Base-by-base conservation (phyloP, 1,140 invertebrate species). In the Drosophila quadrilineata region DNA sequence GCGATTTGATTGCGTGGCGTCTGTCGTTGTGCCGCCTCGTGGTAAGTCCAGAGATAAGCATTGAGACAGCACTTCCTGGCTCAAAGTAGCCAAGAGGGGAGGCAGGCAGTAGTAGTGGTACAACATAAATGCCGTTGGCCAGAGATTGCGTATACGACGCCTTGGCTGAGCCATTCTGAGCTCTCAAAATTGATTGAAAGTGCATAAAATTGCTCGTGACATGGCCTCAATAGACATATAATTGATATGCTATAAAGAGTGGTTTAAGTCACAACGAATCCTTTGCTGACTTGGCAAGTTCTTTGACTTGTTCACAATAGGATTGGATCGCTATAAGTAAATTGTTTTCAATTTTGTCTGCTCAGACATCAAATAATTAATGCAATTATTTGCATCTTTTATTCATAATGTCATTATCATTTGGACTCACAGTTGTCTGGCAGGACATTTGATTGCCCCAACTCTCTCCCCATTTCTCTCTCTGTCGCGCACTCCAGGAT, bases 81-180 rank as follows among this genome's bases (percentile, higher is more conserved):
- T n/a, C n/a, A n/a, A n/a, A n/a, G n/a, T n/a, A n/a, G n/a, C n/a
- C n/a, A n/a, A n/a, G n/a, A n/a, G n/a, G n/a, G 21, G 40, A n/a
- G 53, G 36, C 24, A n/a, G 29, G 29, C 41, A 24, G 9, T 35
- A 10, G 29, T 8, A 35, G 6, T 4, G 2, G 4, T 8, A 31
- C 2, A n/a, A 38, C 22, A 14, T 9, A 16, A 10, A n/a, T 16
- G 52, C 60, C 35, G 26, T 22, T 54, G 28, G 17, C 43, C 43
- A 31, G n/a, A n/a, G 16, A 38, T 77, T 82, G 73, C 77, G 59
- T 69, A 75, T 71, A 75, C 49, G 71, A 60, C 41, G 35, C 52
- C 21, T 59, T 50, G 73, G 24, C 45, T 36, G 22, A 43, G 53
- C 60, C n/a, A 35, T n/a, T n/a, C n/a, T n/a, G n/a, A n/a, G n/a